Evolutionary conservation across 2,113 vertebrate genomes (phyloP), one percentile per base, ranked within the genome.

Genomic region (Monopterus albus): DNA sequence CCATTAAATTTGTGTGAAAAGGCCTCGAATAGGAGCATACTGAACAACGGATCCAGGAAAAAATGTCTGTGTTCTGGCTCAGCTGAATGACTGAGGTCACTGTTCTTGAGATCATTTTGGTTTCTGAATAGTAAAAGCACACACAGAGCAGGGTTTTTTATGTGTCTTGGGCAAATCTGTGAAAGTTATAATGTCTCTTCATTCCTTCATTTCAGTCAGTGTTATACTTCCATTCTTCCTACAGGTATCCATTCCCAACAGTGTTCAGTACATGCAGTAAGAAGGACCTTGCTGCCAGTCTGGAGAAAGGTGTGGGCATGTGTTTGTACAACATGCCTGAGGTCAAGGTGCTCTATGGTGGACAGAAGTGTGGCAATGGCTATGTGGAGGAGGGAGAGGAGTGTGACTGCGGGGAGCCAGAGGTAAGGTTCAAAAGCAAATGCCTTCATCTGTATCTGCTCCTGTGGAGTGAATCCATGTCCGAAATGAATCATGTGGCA

Each of bases 281-380:
- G 64, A 96, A 96, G 88, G 98, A 99, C 82, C 90, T 99, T 58
- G 95, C 96, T 31, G 94, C 92, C 87, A 99, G 98, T 89, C 92
- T 99, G 92, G 95, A 98, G 91, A 98, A 98, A 72, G 98, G 98
- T 0, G 93, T 98, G 82, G 98, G 98, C 6, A 96, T 98, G 96
- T 99, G 98, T 73, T 94, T 99, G 29, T 97, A 98, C 53, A 99
- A 99, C 93, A 95, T 98, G 90, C 98, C 97, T 0, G 96, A 98
- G 78, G 91, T 95, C 69, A 96, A 95, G 81, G 96, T 96, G 88
- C 94, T 97, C 51, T 96, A 98, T 1, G 96, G 97, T 29, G 98
- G 96, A 4, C 96, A 93, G 79, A 96, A 97, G 86, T 99, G 98
- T 31, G 98, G 98, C 39, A 99, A 99, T 7, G 96, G 96, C 59